Evolutionary conservation across 2,113 vertebrate genomes (phyloP).

Genomic region (Capreolus pygargus): DNA sequence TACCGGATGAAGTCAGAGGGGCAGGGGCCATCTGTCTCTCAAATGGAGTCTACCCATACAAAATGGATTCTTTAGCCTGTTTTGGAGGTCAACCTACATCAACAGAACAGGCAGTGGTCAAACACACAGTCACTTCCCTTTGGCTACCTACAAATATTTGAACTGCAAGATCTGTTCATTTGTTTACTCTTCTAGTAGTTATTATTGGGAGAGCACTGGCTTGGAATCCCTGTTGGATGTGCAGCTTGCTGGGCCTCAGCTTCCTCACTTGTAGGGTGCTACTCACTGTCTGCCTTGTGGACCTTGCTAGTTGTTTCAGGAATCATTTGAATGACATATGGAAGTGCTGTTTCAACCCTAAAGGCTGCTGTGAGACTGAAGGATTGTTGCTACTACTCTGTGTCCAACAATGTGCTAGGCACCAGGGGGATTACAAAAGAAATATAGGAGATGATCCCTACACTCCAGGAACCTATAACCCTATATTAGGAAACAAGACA

Average conservation of each 20-base stretch:
- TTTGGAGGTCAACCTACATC: not conserved
- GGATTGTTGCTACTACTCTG: not conserved
- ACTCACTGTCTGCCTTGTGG: not conserved
- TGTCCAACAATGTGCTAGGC: not conserved
- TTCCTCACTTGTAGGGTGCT: not conserved
- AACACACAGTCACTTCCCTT: slow-evolving; percentile 1
- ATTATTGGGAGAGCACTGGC: not conserved
- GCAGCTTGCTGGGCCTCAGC: not conserved
- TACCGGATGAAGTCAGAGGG: not conserved
- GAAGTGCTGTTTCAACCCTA: not conserved
- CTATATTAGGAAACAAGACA: not conserved
- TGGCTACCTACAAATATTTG: not conserved
- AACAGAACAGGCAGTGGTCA: not conserved
- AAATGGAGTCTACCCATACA: not conserved
- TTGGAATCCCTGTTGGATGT: not conserved
- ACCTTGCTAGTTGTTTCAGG: not conserved
- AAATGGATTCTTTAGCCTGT: not conserved
- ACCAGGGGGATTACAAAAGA: not conserved
- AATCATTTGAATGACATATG: not conserved
- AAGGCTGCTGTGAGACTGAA: not conserved
- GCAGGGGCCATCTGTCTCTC: not conserved
- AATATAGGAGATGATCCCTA: not conserved
- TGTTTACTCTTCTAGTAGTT: slow-evolving; percentile 22
- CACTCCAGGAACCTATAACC: not conserved
- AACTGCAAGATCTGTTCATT: not conserved